These are phyloP conservation scores for Heliconius sara DNA, from an alignment of 2,888 invertebrate genomes.

Conservation along the genomic window DNA sequence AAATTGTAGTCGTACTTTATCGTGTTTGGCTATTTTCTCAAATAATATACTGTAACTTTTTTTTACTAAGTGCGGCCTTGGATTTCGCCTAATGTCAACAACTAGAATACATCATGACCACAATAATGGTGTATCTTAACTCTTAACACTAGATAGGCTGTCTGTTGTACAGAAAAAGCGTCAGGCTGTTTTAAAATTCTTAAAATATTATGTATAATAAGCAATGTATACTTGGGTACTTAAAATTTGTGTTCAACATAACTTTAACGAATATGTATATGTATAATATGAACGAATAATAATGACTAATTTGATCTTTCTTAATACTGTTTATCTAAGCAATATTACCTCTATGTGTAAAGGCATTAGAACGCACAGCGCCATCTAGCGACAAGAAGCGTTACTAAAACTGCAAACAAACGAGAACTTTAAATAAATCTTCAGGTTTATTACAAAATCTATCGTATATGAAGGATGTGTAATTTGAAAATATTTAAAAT, in stretches of 20 bases:
- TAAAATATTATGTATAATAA: not conserved
- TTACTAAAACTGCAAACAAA: constrained; percentile 55
- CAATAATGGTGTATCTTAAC: no score
- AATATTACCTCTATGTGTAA: not conserved
- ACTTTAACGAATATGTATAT: no score
- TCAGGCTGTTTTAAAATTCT: no score
- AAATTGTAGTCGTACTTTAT: no score
- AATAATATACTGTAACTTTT: no score
- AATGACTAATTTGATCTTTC: not conserved
- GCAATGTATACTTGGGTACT: not conserved
- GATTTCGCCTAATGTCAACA: no score
- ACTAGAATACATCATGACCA: no score
- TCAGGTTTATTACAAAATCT: not conserved
- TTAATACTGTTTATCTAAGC: not conserved
- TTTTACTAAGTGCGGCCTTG: no score
- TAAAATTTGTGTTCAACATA: not conserved
- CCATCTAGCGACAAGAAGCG: constrained; percentile 73
- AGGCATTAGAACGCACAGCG: constrained; percentile 54
- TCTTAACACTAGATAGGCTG: no score
- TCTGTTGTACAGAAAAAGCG: no score
- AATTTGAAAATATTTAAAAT: not conserved
- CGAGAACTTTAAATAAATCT: not conserved
- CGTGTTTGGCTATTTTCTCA: no score
- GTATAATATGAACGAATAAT: no score
- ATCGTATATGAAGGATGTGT: not conserved